phyloP scores from a whole-genome alignment of 2,888 invertebrate species.

The Hypena proboscidalis region DNA sequence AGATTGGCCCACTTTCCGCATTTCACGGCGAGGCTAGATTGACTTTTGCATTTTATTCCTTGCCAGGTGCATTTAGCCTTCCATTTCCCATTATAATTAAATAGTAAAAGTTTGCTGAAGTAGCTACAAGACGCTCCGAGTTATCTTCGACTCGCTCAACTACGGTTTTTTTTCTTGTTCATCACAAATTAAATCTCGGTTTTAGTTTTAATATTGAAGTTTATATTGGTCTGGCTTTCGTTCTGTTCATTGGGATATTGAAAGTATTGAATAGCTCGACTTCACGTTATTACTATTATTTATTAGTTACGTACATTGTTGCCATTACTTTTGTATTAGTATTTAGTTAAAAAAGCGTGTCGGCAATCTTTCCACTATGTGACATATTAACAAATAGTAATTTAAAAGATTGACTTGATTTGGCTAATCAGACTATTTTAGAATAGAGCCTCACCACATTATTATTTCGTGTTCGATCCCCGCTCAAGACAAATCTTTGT shows the following conservation, averaged over 20 bases:
- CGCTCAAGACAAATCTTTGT: too few species aligned
- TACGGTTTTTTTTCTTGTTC: slow-evolving; percentile 42
- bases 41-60: slow-evolving; percentile 62
- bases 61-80: slow-evolving; percentile 66
- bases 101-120: slow-evolving; percentile 63
- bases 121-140: slow-evolving; percentile 39
- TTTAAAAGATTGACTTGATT: too few species aligned
- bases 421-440: too few species aligned
- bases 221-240: slow-evolving; percentile 16
- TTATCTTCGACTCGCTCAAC: slow-evolving; percentile 41
- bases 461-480: too few species aligned
- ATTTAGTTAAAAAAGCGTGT: too few species aligned
- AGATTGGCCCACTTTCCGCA: slow-evolving; percentile 60
- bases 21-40: slow-evolving; percentile 50
- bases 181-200: slow-evolving; percentile 38
- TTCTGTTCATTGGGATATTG: neutral
- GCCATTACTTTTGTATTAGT: too few species aligned
- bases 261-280: too few species aligned
- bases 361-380: too few species aligned
- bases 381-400: too few species aligned
- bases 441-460: too few species aligned
- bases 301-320: too few species aligned
- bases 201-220: slow-evolving; percentile 32
- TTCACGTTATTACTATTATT: too few species aligned
- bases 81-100: slow-evolving; percentile 74